Base-by-base conservation (phyloP, 2,888 invertebrate species). In the Amiota minor region DNA sequence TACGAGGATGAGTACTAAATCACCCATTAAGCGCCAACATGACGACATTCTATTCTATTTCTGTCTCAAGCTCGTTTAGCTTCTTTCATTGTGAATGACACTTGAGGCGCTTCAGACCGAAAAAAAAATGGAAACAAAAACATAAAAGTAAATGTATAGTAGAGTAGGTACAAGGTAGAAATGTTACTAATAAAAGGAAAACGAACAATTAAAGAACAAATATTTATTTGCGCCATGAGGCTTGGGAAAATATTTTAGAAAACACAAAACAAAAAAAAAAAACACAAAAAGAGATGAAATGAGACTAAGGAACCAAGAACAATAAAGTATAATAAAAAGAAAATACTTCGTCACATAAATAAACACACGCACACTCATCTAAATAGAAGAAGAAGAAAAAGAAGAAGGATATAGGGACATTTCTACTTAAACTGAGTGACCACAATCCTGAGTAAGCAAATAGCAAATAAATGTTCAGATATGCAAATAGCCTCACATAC, bases 31-130 rank as follows among this genome's bases (percentile, higher is more conserved):
- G 35, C 2, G 0, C 35, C 35, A 35, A 35, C 35, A 35, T 8
- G 23, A 23, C 23, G 6, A 35, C 6, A 6, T 77, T 56, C 75
- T 71, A 77, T 77, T 73, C 71, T 23, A 1, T 23, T 3, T 23
- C 23, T 23, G 1, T 23, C 23, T 23, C 23, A 23, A 35, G 35
- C 35, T 35, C 35, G 2, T 35, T 6, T 2, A 4, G 72, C 35
- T 35, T 35, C 35, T 6, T 35, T 35, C 35, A 35, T 35, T 35
- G 35, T 35, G 35, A 35, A 35, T 35, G 35, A 35, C 35, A 35
- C 35, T 35, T 35, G 35, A 35, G 35, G 35, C 35, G 35, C 35
- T 35, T 35, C 35, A 35, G 35, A 35, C 35, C 35, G 35, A 35
- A 35, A 6, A 35, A 35, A 6, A 35, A 35, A 35, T 35, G 35